Evolutionary conservation across 2,797 vertebrate species (phyloP).

Genomic region (Moxostoma hubbsi): DNA sequence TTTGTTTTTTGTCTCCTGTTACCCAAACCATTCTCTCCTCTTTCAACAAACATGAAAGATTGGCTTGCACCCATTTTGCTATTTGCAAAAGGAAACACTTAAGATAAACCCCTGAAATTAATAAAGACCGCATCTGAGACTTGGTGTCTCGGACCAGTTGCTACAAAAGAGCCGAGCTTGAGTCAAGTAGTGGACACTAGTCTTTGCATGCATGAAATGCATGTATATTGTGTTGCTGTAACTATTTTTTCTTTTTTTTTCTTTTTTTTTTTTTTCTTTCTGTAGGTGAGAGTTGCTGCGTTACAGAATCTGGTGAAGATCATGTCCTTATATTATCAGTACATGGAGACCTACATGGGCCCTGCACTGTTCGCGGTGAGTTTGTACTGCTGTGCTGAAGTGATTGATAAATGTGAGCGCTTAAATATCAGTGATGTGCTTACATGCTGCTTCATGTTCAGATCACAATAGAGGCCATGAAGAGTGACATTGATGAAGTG

Average conservation of each 20-base stretch:
- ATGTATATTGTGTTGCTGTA: neutral
- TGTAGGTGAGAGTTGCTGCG: slow-evolving; percentile 94
- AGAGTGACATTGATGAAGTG: slow-evolving; percentile 97
- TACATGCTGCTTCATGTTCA: slow-evolving; percentile 56
- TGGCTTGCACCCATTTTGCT: too few relatives aligned
- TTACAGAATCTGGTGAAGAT: slow-evolving; percentile 99
- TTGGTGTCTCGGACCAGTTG: too few relatives aligned
- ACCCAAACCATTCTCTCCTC: too few relatives aligned
- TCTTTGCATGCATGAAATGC: too few relatives aligned
- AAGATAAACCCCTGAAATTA: too few relatives aligned
- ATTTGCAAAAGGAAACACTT: too few relatives aligned
- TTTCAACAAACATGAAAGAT: too few relatives aligned
- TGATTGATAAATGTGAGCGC: neutral
- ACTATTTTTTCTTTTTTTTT: slow-evolving; percentile 8
- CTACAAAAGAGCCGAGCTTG: too few relatives aligned
- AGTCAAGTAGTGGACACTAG: too few relatives aligned
- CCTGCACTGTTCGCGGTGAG: slow-evolving; percentile 96
- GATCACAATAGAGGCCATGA: slow-evolving; percentile 99
- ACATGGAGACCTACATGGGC: slow-evolving; percentile 99
- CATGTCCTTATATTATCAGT: slow-evolving; percentile 98
- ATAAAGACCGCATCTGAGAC: too few relatives aligned
- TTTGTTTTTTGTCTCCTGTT: too few relatives aligned
- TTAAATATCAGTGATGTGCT: neutral
- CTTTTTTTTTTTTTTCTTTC: too few relatives aligned
- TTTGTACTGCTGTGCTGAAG: slow-evolving; percentile 27